Evolutionary conservation across 2,888 invertebrate genomes (phyloP), one percentile per base, ranked within the genome.

Genomic region (Molorchus minor): DNA sequence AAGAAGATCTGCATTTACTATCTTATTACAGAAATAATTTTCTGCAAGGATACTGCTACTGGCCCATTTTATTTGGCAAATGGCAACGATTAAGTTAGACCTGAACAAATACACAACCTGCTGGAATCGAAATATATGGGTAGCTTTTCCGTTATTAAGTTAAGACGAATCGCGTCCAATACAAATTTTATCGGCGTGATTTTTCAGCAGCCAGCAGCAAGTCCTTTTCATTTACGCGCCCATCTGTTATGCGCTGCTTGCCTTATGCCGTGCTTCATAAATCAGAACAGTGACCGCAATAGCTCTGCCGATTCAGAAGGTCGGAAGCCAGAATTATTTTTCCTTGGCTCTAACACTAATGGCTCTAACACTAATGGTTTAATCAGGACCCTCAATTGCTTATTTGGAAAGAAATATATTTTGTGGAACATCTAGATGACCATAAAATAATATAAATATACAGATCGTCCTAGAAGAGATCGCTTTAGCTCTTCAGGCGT

Each of bases 161-260:
- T 33, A 19, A 47, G n/a, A 47, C 33, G 33, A 33, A 47, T 47
- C 17, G 13, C 17, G 17, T 8, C n/a, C 36, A 47, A 47, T 47
- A 47, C 20, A 61, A 43, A 25, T 43, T 43, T 43, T 43, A 43
- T 43, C 20, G 43, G 3, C 25, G 5, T 25, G 43, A 43, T 43
- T 43, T 43, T 43, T 43, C 25, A 43, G 21, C 5, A 43, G 25
- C 12, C 7, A 15, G 38, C 13, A 38, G 10, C 16, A 38, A 21
- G 43, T 21, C 25, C 43, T 15, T 43, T 43, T 43, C 43, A 43
- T 43, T 43, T 43, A 43, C 25, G 13, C 43, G 21, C 7, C 20
- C 20, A 20, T 20, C 19, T 20, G 13, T 41, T 20, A 41, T 41
- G 19, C 21, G 20, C 43, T 43, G 12, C 25, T 20, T 25, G 25